Evolutionary conservation across 2,797 vertebrate genomes (phyloP).

Genomic region (Anomalospiza imberbis): DNA sequence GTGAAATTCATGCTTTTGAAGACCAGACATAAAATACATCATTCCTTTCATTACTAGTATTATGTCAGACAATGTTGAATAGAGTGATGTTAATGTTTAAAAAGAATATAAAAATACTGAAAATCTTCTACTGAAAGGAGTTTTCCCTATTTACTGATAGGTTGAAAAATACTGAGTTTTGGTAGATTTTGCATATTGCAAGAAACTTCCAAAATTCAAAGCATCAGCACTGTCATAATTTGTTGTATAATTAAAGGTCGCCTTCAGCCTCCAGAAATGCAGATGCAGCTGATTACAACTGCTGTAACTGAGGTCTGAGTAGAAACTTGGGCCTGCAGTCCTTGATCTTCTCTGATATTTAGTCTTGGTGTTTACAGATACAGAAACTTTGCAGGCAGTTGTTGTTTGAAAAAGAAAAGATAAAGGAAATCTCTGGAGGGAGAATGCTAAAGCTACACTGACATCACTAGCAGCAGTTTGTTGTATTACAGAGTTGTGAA

Average conservation of each 20-base stretch:
- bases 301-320: not conserved
- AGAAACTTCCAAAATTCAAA: not conserved
- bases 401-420: not conserved
- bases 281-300: not conserved
- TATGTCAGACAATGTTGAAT: not conserved
- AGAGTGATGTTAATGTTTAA: not conserved
- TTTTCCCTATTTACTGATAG: not conserved
- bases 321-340: not conserved
- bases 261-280: not conserved
- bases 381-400: not conserved
- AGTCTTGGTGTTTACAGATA: not conserved
- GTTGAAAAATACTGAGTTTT: not conserved
- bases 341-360: slow-evolving; percentile 19
- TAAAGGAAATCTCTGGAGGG: not conserved
- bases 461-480: not conserved
- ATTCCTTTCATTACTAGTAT: not conserved
- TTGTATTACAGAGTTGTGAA: not conserved
- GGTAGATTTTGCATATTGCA: not conserved
- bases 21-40: not conserved
- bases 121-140: not conserved
- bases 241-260: slow-evolving; percentile 26
- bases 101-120: not conserved
- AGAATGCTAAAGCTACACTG: not conserved
- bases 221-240: not conserved
- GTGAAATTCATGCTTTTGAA: not conserved